Conservation (phyloP, 2,113 vertebrate genomes). For the Eleginops maclovinus region DNA sequence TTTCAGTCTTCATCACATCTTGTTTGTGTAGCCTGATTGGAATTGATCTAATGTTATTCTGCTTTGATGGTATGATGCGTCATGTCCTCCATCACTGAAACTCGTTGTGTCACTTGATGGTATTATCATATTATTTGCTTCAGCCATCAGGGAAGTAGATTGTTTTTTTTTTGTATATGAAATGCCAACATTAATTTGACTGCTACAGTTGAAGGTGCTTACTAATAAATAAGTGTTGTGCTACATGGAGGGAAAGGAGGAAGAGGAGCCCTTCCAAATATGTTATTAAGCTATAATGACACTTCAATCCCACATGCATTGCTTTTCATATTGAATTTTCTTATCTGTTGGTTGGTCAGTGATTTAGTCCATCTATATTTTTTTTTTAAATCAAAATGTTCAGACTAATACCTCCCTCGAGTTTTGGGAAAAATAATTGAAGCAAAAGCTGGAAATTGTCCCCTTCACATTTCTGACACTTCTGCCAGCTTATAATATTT, state of each 20-base stretch:
- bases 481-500: neutral
- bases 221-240: conserved; percentile 59
- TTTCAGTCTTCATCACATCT: conserved; percentile 30
- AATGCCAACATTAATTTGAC: conserved; percentile 66
- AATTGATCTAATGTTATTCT: conserved; percentile 58
- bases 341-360: conserved; percentile 4
- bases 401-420: neutral
- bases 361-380: conserved; percentile 4
- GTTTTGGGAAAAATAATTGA: conserved; percentile 54
- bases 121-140: conserved; percentile 58
- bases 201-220: conserved; percentile 53
- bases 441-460: conserved; percentile 44
- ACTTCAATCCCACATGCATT: conserved; percentile 43
- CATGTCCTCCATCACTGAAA: conserved; percentile 39
- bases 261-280: conserved; percentile 44
- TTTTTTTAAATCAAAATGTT: neutral
- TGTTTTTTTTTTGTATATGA: conserved; percentile 42
- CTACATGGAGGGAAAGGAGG: no score
- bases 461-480: conserved; percentile 34
- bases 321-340: conserved; percentile 33
- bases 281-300: conserved; percentile 61
- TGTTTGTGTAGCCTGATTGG: conserved; percentile 48
- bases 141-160: conserved; percentile 39
- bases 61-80: conserved; percentile 39
- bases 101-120: conserved; percentile 61